Conservation (phyloP, 2,113 vertebrate species). For the Lamprotornis superbus region DNA sequence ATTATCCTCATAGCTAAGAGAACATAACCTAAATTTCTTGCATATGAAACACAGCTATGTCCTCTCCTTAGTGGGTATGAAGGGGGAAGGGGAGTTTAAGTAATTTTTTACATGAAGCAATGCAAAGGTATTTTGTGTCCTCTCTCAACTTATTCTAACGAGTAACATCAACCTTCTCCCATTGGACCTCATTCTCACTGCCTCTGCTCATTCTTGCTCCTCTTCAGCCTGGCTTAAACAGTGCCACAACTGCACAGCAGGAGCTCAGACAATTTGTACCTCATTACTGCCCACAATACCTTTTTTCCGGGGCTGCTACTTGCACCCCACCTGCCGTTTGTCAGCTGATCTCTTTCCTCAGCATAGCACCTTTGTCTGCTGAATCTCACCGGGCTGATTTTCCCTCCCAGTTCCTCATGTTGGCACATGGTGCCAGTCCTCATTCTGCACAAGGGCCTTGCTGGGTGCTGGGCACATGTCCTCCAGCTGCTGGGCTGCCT, state of each 20-base stretch:
- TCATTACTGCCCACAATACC: background rate
- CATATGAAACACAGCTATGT: background rate
- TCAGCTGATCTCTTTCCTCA: background rate
- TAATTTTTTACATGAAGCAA: background rate
- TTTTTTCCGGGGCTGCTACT: background rate
- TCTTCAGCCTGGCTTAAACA: background rate
- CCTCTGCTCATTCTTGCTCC: background rate
- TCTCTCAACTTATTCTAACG: background rate
- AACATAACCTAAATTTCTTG: background rate
- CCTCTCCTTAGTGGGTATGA: background rate
- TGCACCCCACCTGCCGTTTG: rapidly evolving
- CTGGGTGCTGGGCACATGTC: rapidly evolving
- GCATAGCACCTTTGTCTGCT: background rate
- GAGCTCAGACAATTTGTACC: background rate
- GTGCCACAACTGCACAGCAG: background rate
- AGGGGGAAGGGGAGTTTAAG: background rate
- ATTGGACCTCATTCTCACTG: background rate
- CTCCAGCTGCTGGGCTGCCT: background rate
- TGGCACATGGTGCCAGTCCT: background rate
- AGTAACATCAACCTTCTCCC: background rate
- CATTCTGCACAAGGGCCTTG: rapidly evolving
- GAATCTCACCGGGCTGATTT: background rate
- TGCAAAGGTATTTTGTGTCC: background rate
- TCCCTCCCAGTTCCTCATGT: background rate
- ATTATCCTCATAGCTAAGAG: background rate